phyloP scores from a whole-genome alignment of 2,797 vertebrate genomes.

The Percopsis omiscomaycus region DNA sequence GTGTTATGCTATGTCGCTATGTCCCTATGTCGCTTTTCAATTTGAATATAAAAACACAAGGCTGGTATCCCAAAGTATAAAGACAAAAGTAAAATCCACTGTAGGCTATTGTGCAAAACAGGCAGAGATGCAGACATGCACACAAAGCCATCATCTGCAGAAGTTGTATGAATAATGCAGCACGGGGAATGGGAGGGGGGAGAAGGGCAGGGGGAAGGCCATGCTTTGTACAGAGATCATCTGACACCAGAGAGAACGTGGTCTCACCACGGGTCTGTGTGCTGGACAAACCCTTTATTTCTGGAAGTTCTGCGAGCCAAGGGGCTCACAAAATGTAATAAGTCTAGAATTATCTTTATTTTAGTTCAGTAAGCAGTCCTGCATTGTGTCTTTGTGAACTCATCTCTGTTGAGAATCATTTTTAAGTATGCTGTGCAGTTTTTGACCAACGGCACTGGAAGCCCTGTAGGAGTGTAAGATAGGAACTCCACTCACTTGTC shows the following conservation, averaged over 20 bases:
- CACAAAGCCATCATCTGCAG: conserved; percentile 20
- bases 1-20: conserved; percentile 14
- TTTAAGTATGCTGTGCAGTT: conserved; percentile 29
- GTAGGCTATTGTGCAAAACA: conserved; percentile 31
- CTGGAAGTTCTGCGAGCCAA: background rate
- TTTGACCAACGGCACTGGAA: conserved; percentile 42
- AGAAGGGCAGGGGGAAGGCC: conserved; percentile 26
- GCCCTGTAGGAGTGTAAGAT: conserved; percentile 44
- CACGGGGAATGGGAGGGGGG: conserved; percentile 10
- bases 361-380: background rate
- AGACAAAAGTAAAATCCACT: conserved; percentile 24
- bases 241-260: conserved; percentile 59
- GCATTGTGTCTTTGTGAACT: background rate
- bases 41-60: conserved; percentile 36
- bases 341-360: background rate
- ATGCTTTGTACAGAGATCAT: conserved; percentile 55
- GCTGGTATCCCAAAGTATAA: conserved; percentile 21
- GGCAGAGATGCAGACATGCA: conserved; percentile 29
- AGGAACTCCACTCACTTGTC: conserved; percentile 52
- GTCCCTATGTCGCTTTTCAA: conserved; percentile 25
- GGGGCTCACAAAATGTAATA: background rate
- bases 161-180: conserved; percentile 57
- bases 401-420: conserved; percentile 1
- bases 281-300: conserved; percentile 48
- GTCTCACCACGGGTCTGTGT: conserved; percentile 56